phyloP scores from a whole-genome alignment of 2,888 invertebrate genomes.

The Pharmacophagus antenor region DNA sequence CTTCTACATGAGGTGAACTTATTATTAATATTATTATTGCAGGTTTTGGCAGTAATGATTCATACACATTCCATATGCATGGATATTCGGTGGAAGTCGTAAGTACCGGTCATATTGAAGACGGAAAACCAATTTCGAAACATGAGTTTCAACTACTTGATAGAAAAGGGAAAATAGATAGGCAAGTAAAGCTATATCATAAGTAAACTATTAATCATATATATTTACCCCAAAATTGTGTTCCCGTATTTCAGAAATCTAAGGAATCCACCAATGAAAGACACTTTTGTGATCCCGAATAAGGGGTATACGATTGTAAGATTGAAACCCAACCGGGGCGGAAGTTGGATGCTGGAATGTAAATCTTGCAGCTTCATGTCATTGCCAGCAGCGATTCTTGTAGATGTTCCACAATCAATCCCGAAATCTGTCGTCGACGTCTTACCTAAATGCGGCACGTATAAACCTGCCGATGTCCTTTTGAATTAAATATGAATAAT shows the following conservation, averaged over 20 bases:
- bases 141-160: conserved; percentile 59
- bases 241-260: conserved; percentile 67
- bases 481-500: conserved; percentile 49
- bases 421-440: conserved; percentile 64
- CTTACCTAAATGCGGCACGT: conserved; percentile 76
- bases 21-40: conserved; percentile 34
- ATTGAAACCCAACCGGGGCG: conserved; percentile 78
- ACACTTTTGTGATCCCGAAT: conserved; percentile 83
- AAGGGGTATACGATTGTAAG: conserved; percentile 82
- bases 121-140: conserved; percentile 58
- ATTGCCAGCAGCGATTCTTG: conserved; percentile 69
- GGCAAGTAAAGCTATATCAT: conserved; percentile 44
- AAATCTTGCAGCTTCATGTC: conserved; percentile 63
- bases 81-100: conserved; percentile 78
- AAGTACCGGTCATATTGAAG: conserved; percentile 58
- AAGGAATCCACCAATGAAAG: conserved; percentile 78
- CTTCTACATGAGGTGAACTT: no score
- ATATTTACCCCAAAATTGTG: no score
- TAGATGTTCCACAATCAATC: conserved; percentile 67
- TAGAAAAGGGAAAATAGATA: conserved; percentile 53
- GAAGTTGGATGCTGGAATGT: conserved; percentile 74
- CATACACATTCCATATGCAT: conserved; percentile 83
- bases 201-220: not conserved
- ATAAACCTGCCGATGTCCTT: conserved; percentile 70
- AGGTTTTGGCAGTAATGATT: conserved; percentile 75